A percentile compares a stretch with the other conserved stretches of the same genome.
phyloP scores from a whole-genome alignment of 2,113 vertebrate genomes.

The Peromyscus leucopus region DNA sequence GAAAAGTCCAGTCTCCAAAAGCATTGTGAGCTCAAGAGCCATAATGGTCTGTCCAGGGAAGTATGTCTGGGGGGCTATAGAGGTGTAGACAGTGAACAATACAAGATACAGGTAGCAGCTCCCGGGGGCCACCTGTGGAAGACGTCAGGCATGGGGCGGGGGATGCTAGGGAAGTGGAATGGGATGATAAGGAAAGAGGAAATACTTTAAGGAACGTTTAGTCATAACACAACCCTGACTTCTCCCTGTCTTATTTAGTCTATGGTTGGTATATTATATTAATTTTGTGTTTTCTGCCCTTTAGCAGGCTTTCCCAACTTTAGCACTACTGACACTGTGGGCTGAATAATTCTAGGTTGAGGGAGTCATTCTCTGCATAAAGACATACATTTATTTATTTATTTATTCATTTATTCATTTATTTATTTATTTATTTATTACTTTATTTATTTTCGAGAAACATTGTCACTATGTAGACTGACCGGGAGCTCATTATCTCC shows the following conservation, averaged over 20 bases:
- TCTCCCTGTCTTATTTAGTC: background rate
- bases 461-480: background rate
- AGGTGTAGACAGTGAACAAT: background rate
- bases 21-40: background rate
- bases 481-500: background rate
- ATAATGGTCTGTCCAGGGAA: background rate
- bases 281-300: background rate
- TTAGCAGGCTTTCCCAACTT: background rate
- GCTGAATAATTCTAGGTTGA: background rate
- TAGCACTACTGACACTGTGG: background rate
- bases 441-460: background rate
- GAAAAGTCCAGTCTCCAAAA: background rate
- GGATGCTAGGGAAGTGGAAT: background rate
- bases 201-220: background rate
- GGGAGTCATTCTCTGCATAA: background rate
- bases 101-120: background rate
- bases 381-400: background rate
- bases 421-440: too few relatives aligned
- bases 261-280: background rate
- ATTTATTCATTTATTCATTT: background rate
- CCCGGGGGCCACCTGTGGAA: background rate
- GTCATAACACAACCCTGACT: fast-evolving
- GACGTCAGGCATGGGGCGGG: too few relatives aligned
- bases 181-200: background rate
- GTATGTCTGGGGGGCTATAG: too few relatives aligned